Evolutionary conservation across 2,888 invertebrate genomes (phyloP).

Genomic region (Acrobasis suavella): DNA sequence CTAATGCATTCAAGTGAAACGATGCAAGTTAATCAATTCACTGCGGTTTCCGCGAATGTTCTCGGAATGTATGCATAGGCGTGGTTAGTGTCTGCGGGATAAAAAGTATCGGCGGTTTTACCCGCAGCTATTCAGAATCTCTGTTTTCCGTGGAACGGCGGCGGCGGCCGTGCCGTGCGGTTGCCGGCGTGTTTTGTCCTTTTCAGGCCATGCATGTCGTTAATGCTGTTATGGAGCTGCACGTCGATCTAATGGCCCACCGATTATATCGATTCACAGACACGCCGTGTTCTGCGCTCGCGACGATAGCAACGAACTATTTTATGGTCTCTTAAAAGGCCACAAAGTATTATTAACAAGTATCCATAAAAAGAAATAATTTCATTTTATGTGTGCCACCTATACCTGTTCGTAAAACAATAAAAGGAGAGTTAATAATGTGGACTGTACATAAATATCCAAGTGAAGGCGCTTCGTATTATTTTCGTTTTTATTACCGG

Average conservation of each 20-base stretch:
- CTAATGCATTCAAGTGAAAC: conserved; percentile 40
- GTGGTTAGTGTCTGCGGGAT: conserved; percentile 37
- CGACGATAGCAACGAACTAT: conserved; percentile 12
- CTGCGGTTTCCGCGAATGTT: conserved; percentile 47
- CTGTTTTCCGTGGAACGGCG: conserved; percentile 53
- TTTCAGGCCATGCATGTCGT: conserved; percentile 58
- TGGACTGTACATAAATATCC: conserved; percentile 63
- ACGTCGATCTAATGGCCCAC: conserved; percentile 52
- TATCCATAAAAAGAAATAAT: conserved; percentile 23
- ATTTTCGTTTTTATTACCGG: conserved; percentile 73
- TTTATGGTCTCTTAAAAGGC: conserved; percentile 10
- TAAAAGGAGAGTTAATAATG: conserved; percentile 63
- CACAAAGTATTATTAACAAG: conserved; percentile 17
- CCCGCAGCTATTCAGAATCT: conserved; percentile 40
- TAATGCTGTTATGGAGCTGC: conserved; percentile 56
- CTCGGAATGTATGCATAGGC: conserved; percentile 43
- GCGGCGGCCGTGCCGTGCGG: conserved; percentile 43
- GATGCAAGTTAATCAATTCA: conserved; percentile 47
- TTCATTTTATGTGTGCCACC: conserved; percentile 27
- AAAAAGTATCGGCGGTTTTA: conserved; percentile 44
- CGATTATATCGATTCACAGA: conserved; percentile 51
- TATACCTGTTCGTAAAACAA: conserved; percentile 45
- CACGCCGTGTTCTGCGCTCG: conserved; percentile 23
- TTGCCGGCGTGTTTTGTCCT: conserved; percentile 58
- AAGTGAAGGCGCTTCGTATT: conserved; percentile 59